These are phyloP conservation scores for Bombus confusus DNA, from an alignment of 1,140 invertebrate species.

Conservation along the genomic window DNA sequence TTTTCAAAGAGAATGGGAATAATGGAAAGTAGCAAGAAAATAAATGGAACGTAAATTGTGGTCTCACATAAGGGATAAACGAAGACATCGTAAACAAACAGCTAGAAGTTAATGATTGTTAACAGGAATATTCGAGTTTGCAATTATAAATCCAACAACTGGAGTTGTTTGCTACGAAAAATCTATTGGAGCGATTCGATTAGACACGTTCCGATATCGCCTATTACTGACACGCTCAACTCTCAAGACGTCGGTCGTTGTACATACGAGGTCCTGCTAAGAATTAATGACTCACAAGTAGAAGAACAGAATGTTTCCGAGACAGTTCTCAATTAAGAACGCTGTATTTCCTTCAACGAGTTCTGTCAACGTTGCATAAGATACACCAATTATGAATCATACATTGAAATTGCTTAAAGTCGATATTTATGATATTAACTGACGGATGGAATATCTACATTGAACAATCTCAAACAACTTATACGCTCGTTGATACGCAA, in stretches of 20 bases:
- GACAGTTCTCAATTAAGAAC: conserved; percentile 9
- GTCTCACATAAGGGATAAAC: background rate
- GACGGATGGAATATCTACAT: background rate
- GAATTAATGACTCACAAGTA: conserved; percentile 12
- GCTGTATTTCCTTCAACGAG: background rate
- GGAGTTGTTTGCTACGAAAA: background rate
- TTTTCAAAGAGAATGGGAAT: background rate
- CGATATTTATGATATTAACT: background rate
- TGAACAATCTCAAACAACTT: background rate
- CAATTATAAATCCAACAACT: background rate
- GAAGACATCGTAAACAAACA: background rate
- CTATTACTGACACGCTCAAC: conserved; percentile 2
- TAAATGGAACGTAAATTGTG: background rate
- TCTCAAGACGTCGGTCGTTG: background rate
- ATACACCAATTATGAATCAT: background rate
- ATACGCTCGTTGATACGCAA: no score
- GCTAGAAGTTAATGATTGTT: background rate
- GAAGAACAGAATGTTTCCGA: background rate
- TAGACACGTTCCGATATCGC: background rate
- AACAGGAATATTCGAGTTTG: background rate
- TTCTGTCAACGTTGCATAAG: background rate
- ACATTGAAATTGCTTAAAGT: background rate
- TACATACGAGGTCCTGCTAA: background rate
- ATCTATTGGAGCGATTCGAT: background rate
- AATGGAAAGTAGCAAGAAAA: background rate